A percentile compares a stretch with the other conserved stretches of the same genome.
These are phyloP conservation scores for Gadopsis bispinosus DNA, from an alignment of 2,797 vertebrate species.

Conservation along the genomic window DNA sequence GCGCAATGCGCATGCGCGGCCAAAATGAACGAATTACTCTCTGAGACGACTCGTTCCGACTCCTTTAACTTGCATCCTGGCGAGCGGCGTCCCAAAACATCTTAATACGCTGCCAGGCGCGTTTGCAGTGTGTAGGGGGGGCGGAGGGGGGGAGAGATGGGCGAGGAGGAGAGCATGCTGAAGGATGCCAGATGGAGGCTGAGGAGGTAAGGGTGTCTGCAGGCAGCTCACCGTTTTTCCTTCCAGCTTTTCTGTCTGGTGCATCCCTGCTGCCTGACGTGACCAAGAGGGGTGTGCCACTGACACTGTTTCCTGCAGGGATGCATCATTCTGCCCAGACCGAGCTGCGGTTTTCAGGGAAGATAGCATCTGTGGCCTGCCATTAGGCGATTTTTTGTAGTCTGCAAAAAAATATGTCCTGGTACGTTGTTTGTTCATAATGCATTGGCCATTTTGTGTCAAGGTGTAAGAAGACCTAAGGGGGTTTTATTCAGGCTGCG, in stretches of 20 bases:
- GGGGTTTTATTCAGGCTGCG: not conserved
- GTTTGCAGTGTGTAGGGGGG: constrained; percentile 51
- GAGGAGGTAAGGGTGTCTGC: constrained; percentile 75
- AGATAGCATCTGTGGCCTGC: not conserved
- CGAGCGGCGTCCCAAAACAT: constrained; percentile 46
- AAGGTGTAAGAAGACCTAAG: not conserved
- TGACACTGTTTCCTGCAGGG: not conserved
- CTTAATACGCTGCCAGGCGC: constrained; percentile 60
- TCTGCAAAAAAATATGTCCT: not conserved
- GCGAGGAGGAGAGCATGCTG: constrained; percentile 55
- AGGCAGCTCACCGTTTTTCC: constrained; percentile 3
- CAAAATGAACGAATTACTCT: no score
- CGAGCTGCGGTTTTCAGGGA: not conserved
- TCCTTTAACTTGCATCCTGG: constrained; percentile 17
- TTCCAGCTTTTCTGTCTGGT: constrained; percentile 46
- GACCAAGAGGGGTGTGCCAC: constrained; percentile 56
- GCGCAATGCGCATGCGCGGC: no score
- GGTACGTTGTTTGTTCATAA: not conserved
- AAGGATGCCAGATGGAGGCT: constrained; percentile 81
- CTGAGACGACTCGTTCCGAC: no score
- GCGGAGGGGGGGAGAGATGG: constrained; percentile 42
- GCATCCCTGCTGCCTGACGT: constrained; percentile 43
- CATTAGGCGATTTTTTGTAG: not conserved
- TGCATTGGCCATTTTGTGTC: not conserved
- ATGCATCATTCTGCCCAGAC: constrained; percentile 10